A percentile compares a stretch with the other conserved stretches of the same genome.
Evolutionary conservation across 35 echinoderm and acorn worm species (phyloP).

Genomic region (Apostichopus californicus): DNA sequence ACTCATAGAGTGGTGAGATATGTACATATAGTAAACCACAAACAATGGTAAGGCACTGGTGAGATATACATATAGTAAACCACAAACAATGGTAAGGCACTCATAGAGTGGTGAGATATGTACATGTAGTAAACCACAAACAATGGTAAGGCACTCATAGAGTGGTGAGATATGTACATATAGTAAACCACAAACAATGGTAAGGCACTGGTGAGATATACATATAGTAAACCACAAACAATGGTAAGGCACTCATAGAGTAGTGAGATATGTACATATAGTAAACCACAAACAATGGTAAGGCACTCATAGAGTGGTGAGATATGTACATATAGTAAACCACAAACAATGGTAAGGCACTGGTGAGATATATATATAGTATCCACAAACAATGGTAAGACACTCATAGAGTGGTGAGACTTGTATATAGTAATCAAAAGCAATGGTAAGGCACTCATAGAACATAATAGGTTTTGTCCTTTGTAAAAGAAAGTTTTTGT

Average conservation of each 20-base stretch:
- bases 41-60: constrained; percentile 30
- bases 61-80: too few relatives aligned
- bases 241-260: too few relatives aligned
- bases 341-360: neutral
- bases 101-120: too few relatives aligned
- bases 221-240: too few relatives aligned
- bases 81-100: too few relatives aligned
- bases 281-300: constrained; percentile 37
- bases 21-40: neutral
- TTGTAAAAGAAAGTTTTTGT: too few relatives aligned
- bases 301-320: neutral
- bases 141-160: neutral
- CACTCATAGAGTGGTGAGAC: neutral
- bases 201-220: too few relatives aligned
- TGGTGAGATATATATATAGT: neutral
- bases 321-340: neutral
- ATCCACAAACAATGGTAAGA: neutral
- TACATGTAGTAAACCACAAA: neutral
- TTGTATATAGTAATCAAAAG: constrained; percentile 1
- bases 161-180: constrained; percentile 49
- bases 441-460: constrained; percentile 18
- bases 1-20: neutral
- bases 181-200: too few relatives aligned
- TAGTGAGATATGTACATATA: constrained; percentile 9
- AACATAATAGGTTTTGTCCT: too few relatives aligned